Conservation (phyloP, 1,140 invertebrate genomes). For the Atopsyche davidsoni region DNA sequence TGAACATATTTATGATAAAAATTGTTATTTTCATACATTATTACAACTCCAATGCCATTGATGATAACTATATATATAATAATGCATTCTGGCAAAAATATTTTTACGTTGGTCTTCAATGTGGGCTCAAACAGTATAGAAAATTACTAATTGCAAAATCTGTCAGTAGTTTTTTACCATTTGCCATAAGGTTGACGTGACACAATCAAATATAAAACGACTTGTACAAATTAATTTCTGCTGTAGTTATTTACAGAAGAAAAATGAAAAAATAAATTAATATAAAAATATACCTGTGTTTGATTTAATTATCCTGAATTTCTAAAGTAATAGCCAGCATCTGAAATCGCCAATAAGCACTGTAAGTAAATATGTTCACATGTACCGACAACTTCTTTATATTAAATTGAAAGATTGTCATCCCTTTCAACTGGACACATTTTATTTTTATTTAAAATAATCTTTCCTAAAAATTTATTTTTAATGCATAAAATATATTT, state of each 20-base stretch:
- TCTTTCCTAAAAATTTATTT: background rate
- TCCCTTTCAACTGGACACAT: background rate
- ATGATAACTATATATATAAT: no score
- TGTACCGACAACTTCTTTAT: background rate
- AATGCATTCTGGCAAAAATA: no score
- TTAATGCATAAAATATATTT: no score
- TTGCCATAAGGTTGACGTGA: slow-evolving; percentile 27
- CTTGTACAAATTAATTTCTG: slow-evolving; percentile 30
- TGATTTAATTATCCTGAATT: slow-evolving; percentile 7
- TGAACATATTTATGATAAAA: no score
- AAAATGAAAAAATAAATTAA: slow-evolving; percentile 30
- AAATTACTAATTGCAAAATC: slow-evolving; percentile 7
- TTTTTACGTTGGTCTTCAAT: no score
- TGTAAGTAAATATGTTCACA: background rate
- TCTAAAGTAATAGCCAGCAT: no score
- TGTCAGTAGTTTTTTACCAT: slow-evolving; percentile 21
- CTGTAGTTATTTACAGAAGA: slow-evolving; percentile 30
- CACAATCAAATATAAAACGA: slow-evolving; percentile 26
- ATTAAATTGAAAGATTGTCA: background rate
- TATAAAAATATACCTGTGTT: slow-evolving; percentile 24
- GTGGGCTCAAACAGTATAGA: no score
- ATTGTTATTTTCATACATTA: no score
- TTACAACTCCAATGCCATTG: no score
- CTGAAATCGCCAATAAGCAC: background rate
- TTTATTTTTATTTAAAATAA: slow-evolving; percentile 4